These are phyloP conservation scores for Telmatochromis sp. DNA, from an alignment of 2,113 vertebrate species.

Conservation along the genomic window DNA sequence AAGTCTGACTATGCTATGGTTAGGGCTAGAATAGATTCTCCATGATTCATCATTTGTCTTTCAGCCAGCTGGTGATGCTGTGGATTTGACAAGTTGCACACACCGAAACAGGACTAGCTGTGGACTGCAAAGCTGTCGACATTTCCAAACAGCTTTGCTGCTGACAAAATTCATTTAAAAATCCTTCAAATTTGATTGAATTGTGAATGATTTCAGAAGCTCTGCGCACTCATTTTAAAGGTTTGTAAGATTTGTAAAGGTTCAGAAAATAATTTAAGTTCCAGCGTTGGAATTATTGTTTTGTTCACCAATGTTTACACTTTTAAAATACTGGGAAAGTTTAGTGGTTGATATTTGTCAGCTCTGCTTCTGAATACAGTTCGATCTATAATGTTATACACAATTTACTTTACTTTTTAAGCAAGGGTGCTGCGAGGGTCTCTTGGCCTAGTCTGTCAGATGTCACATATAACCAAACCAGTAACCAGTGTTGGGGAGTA, in stretches of 20 bases:
- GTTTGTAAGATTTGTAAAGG: neutral
- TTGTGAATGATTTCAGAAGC: neutral
- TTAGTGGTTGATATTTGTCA: neutral
- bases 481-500: no score
- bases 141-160: neutral
- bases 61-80: neutral
- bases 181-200: neutral
- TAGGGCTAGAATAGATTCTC: neutral
- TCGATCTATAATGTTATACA: no score
- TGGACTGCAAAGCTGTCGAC: neutral
- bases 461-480: no score
- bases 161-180: neutral
- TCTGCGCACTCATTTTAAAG: neutral
- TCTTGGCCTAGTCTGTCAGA: no score
- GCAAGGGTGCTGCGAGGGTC: rapidly evolving
- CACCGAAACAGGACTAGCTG: neutral
- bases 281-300: neutral
- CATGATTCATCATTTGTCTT: neutral
- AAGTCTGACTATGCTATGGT: neutral
- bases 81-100: neutral
- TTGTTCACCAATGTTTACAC: neutral
- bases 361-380: neutral
- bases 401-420: no score
- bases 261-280: neutral
- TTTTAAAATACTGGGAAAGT: neutral